A percentile compares a stretch with the other conserved stretches of the same genome.
These are phyloP conservation scores for Marmota monax DNA, from an alignment of 2,113 vertebrate genomes.

Conservation along the genomic window DNA sequence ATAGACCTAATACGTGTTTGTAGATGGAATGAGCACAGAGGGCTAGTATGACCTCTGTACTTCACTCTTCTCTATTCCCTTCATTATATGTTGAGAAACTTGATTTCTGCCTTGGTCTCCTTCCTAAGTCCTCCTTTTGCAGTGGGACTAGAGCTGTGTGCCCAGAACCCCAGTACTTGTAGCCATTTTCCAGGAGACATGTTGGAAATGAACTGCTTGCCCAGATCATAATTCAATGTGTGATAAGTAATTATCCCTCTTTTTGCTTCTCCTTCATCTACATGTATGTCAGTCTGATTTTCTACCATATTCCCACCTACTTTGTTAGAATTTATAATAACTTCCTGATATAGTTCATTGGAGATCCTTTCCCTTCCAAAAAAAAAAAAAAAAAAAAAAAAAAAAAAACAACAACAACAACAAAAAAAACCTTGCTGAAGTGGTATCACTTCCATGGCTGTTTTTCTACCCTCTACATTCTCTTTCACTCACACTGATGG, in stretches of 20 bases:
- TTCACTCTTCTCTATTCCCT: neutral
- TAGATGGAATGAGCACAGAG: neutral
- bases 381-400: neutral
- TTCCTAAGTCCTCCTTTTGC: neutral
- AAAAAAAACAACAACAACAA: too few species aligned
- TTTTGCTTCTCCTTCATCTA: neutral
- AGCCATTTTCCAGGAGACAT: neutral
- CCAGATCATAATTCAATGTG: neutral
- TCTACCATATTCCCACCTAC: neutral
- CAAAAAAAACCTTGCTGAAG: neutral
- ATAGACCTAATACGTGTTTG: too few species aligned
- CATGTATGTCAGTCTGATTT: neutral
- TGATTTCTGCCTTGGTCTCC: neutral
- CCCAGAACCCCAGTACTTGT: neutral
- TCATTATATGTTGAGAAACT: neutral
- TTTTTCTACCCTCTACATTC: neutral
- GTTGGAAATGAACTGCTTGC: neutral
- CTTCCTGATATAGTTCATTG: neutral
- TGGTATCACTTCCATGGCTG: neutral
- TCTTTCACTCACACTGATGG: neutral
- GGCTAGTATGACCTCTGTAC: neutral
- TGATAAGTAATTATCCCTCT: neutral
- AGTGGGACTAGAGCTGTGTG: neutral
- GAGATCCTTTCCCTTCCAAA: too few species aligned
- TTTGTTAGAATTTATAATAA: neutral